Percentiles rank a stretch among this genome's conserved stretches.
Evolutionary conservation across 2,797 vertebrate genomes (phyloP).

Genomic region (Adrianichthys oophorus): DNA sequence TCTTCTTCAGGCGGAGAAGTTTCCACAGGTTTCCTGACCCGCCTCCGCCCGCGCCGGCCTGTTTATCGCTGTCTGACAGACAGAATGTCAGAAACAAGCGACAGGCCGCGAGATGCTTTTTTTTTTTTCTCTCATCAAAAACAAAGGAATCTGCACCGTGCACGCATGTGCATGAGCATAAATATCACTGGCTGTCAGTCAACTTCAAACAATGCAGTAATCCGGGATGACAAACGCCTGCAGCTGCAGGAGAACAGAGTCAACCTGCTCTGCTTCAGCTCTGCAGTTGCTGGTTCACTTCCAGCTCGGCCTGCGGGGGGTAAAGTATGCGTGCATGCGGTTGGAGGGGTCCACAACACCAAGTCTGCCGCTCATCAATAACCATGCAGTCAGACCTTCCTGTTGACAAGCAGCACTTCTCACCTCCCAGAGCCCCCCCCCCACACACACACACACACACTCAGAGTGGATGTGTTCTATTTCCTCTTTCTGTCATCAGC

Average conservation of each 20-base stretch:
- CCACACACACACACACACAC: constrained; percentile 30
- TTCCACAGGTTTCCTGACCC: too few species aligned
- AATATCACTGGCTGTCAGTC: constrained; percentile 73
- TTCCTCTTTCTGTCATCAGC: constrained; percentile 70
- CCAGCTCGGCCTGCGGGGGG: not conserved
- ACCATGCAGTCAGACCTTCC: constrained; percentile 71
- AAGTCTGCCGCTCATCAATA: constrained; percentile 71
- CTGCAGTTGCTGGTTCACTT: constrained; percentile 17
- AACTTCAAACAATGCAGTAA: constrained; percentile 67
- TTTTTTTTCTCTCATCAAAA: constrained; percentile 43
- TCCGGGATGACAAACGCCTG: constrained; percentile 60
- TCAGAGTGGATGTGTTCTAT: constrained; percentile 63
- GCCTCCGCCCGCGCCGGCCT: too few species aligned
- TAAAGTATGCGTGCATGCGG: not conserved
- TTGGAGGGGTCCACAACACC: constrained; percentile 19
- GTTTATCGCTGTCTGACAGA: constrained; percentile 22
- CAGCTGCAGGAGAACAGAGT: constrained; percentile 31
- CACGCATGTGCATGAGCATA: constrained; percentile 52
- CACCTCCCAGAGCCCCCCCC: constrained; percentile 23
- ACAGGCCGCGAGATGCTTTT: constrained; percentile 41
- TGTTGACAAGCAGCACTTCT: constrained; percentile 66
- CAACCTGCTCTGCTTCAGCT: constrained; percentile 9
- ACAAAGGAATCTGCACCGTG: constrained; percentile 60
- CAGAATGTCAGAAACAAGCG: constrained; percentile 75
- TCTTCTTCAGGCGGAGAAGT: too few species aligned